Percentiles rank a stretch among this genome's conserved stretches.
phyloP scores from a whole-genome alignment of 2,888 invertebrate species.

The Atherix ibis region DNA sequence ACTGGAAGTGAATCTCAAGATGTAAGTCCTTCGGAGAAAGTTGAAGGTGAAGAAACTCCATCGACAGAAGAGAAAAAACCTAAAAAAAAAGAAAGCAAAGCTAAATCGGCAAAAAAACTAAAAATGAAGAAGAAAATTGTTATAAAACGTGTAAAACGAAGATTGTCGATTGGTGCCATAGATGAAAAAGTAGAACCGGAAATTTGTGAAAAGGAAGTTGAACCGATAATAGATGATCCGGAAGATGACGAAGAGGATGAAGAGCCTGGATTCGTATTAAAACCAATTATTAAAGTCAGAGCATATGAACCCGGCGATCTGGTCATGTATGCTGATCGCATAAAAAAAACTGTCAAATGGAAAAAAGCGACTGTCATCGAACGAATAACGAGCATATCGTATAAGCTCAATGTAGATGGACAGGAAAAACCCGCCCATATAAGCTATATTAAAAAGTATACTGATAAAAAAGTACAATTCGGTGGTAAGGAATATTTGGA shows the following conservation, averaged over 20 bases:
- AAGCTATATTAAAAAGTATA: constrained; percentile 29
- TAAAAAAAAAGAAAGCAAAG: background rate
- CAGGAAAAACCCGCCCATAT: constrained; percentile 29
- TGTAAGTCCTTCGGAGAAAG: constrained; percentile 7
- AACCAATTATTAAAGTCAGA: constrained; percentile 24
- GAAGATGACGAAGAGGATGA: constrained; percentile 10
- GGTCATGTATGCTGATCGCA: constrained; percentile 28
- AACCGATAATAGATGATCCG: constrained; percentile 20
- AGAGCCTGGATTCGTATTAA: constrained; percentile 15
- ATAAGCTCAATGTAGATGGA: constrained; percentile 27
- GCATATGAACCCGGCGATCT: constrained; percentile 26
- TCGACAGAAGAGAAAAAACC: background rate
- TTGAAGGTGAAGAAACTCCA: background rate
- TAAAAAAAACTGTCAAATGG: constrained; percentile 27
- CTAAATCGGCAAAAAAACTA: constrained; percentile 17
- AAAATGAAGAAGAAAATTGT: constrained; percentile 21
- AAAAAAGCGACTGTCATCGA: constrained; percentile 24
- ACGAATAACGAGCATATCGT: constrained; percentile 30
- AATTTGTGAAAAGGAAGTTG: constrained; percentile 26
- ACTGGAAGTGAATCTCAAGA: constrained; percentile 14
- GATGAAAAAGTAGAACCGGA: constrained; percentile 18
- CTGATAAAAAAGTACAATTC: constrained; percentile 27
- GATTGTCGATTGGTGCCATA: constrained; percentile 20
- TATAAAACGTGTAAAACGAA: constrained; percentile 26
- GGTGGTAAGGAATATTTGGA: constrained; percentile 30